Base-by-base conservation (phyloP, 2,797 vertebrate species). In the Sylvia borin region DNA sequence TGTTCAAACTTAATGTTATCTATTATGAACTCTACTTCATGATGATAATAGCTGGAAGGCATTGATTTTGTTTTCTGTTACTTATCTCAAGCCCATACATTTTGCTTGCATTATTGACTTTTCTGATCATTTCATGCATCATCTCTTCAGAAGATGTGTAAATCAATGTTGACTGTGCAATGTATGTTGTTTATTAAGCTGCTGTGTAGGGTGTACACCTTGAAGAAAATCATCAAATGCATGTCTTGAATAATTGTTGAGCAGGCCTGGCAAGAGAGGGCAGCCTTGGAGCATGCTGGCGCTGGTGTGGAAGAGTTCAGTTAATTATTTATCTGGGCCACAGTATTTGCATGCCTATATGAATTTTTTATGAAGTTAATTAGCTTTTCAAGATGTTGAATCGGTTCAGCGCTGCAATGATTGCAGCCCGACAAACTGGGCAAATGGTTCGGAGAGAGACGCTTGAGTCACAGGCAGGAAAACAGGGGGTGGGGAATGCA, bases 321-420 rank as follows among this genome's bases (percentile, higher is more conserved):
- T 98, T 97, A 97, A 97, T 98, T 98, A 98, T 98, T 98, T 98
- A 98, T 97, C 97, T 97, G 96, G 98, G 97, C 97, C 97, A 96
- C 96, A 96, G 96, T 96, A 97, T 97, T 96, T 97, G 97, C 96
- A 98, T 98, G 97, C 97, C 97, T 97, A 94, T 96, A 85, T 98
- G 96, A 97, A 98, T 98, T 98, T 98, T 98, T 97, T 97, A 98
- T 98, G 96, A 98, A 97, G 96, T 96, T 98, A 98, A 98, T 98
- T 98, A 98, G 98, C 97, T 98, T 98, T 98, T 97, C 97, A 97
- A 97, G 96, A 97, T 97, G 97, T 96, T 97, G 98, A 98, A 97
- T 97, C 21, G 95, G 95, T 97, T 97, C 97, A 97, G 96, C 5
- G 84, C 88, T 90, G 94, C 95, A 93, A 93, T 97, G 97, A 97